phyloP scores from a whole-genome alignment of 2,113 vertebrate species.

The Anoplopoma fimbria region DNA sequence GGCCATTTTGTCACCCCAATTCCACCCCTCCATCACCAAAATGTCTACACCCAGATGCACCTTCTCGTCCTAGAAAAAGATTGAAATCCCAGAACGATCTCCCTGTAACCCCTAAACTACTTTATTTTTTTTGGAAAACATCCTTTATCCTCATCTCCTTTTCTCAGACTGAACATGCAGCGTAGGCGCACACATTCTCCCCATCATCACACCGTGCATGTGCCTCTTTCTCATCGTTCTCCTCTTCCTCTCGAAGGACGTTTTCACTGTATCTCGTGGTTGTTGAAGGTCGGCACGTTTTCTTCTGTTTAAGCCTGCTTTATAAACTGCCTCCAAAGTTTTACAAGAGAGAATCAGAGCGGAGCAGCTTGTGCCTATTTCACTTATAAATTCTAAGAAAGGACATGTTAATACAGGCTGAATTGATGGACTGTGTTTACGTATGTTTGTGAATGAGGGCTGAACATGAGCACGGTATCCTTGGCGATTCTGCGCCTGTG shows the following conservation, averaged over 20 bases:
- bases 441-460: constrained; percentile 1
- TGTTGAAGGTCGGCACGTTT: not conserved
- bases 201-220: not conserved
- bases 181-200: constrained; percentile 3
- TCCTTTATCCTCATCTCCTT: not conserved
- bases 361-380: not conserved
- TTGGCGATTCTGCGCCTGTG: constrained; percentile 43
- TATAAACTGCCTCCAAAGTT: not conserved
- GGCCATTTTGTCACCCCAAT: constrained; percentile 61
- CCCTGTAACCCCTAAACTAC: constrained; percentile 12
- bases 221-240: not conserved
- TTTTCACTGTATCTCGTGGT: not conserved
- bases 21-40: constrained; percentile 31
- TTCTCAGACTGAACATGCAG: not conserved
- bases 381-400: not conserved
- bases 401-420: not conserved
- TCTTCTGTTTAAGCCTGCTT: not conserved
- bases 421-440: not conserved
- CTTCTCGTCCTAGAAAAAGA: constrained; percentile 30
- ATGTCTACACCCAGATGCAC: constrained; percentile 40
- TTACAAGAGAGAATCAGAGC: not conserved
- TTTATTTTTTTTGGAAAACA: not conserved
- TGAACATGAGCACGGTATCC: constrained; percentile 35
- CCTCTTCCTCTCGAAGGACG: not conserved
- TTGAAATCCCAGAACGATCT: constrained; percentile 20